These are phyloP conservation scores for Chironomus striatipennis DNA, from an alignment of 1,140 invertebrate genomes.

Conservation along the genomic window DNA sequence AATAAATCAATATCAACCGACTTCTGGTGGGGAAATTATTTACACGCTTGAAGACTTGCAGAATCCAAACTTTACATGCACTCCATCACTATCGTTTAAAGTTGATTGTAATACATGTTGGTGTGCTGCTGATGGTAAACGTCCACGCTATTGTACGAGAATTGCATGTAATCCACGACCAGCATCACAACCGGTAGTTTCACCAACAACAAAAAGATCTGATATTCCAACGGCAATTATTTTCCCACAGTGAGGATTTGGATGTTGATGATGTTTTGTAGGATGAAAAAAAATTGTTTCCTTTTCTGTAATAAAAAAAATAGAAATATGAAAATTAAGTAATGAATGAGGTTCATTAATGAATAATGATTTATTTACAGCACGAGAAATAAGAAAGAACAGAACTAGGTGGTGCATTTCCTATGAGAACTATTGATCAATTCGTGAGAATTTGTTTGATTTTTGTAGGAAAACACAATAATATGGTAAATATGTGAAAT, in stretches of 20 bases:
- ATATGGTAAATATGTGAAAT: too few relatives aligned
- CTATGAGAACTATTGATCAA: too few relatives aligned
- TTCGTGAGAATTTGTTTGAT: too few relatives aligned
- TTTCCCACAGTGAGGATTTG: neutral
- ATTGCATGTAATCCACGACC: neutral
- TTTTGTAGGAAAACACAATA: too few relatives aligned
- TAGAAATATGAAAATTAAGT: neutral
- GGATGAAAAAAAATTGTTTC: too few relatives aligned
- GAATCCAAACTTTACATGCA: neutral
- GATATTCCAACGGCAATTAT: neutral
- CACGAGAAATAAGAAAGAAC: too few relatives aligned
- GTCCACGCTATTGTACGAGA: neutral
- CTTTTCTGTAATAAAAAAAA: neutral
- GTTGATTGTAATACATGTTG: constrained; percentile 16
- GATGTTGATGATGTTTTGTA: too few relatives aligned
- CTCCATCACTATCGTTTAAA: neutral
- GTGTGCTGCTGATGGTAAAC: neutral
- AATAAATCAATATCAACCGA: neutral
- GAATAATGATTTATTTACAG: too few relatives aligned
- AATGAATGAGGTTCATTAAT: neutral
- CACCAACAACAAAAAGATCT: neutral
- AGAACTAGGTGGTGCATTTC: too few relatives aligned
- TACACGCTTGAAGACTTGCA: neutral
- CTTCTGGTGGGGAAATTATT: neutral
- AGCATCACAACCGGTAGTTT: too few relatives aligned